Conservation (phyloP, 1,140 invertebrate genomes). For the Atopsyche davidsoni region DNA sequence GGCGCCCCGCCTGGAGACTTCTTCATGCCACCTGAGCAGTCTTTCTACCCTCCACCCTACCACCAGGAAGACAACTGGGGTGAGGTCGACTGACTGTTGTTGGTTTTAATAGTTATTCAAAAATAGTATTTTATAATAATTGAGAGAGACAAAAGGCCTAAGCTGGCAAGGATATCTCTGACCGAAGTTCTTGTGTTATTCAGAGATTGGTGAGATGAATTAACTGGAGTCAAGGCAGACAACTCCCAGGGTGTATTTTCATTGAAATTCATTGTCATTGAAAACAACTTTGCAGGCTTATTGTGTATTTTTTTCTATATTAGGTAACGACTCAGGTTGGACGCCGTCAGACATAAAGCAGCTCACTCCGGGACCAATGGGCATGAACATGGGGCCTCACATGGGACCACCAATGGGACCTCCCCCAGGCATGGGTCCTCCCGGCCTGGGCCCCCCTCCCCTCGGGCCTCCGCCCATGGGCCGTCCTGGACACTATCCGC, state of each 20-base stretch:
- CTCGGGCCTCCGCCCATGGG: constrained; percentile 33
- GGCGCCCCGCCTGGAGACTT: constrained; percentile 51
- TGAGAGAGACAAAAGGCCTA: no score
- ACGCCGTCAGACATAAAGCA: constrained; percentile 57
- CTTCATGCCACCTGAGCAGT: constrained; percentile 46
- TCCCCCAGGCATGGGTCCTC: constrained; percentile 33
- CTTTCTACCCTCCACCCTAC: constrained; percentile 46
- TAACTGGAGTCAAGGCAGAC: no score
- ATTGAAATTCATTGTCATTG: no score
- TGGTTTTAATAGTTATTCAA: no score
- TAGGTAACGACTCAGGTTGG: constrained; percentile 42
- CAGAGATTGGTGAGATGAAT: no score
- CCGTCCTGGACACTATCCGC: constrained; percentile 33
- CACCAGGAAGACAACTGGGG: constrained; percentile 65
- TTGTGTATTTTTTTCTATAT: neutral
- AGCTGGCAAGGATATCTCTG: no score
- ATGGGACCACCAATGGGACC: constrained; percentile 36
- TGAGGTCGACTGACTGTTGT: constrained; percentile 31
- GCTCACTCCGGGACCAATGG: constrained; percentile 49
- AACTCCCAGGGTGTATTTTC: no score
- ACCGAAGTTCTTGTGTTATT: no score
- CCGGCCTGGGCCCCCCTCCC: constrained; percentile 36
- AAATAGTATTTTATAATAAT: no score
- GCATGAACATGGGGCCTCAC: constrained; percentile 16
- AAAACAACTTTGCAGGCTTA: no score